Percentiles rank a stretch among this genome's conserved stretches.
Conservation (phyloP, 2,797 vertebrate species). For the Nothura maculosa region DNA sequence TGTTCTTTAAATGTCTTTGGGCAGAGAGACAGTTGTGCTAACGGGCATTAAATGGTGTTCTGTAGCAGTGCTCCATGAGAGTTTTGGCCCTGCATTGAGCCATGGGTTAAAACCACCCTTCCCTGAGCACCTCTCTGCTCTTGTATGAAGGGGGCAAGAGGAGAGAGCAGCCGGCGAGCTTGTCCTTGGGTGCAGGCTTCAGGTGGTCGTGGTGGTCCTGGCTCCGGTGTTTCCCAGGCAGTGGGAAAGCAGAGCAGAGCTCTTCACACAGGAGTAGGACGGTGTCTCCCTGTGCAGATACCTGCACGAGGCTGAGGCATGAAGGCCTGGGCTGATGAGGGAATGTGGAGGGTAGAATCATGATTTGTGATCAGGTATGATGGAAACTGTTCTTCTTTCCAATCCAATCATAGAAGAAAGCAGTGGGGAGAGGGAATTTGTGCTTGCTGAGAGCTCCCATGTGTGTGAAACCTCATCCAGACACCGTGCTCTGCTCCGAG, state of each 20-base stretch:
- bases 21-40: neutral
- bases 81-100: neutral
- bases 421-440: neutral
- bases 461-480: neutral
- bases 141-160: neutral
- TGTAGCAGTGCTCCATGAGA: neutral
- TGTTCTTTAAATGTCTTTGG: conserved; percentile 26
- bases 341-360: no score
- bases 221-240: neutral
- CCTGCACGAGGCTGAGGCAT: neutral
- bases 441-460: neutral
- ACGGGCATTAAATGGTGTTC: conserved; percentile 46
- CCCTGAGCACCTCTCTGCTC: neutral
- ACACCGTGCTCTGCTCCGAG: neutral
- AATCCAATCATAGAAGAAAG: neutral
- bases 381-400: neutral
- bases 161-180: neutral
- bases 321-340: neutral
- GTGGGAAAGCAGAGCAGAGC: neutral
- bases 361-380: neutral
- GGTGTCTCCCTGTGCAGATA: accelerated
- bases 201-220: neutral
- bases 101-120: neutral
- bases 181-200: neutral
- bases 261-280: neutral